phyloP scores from a whole-genome alignment of 2,797 vertebrate species.

The Nannoperca obscura region DNA sequence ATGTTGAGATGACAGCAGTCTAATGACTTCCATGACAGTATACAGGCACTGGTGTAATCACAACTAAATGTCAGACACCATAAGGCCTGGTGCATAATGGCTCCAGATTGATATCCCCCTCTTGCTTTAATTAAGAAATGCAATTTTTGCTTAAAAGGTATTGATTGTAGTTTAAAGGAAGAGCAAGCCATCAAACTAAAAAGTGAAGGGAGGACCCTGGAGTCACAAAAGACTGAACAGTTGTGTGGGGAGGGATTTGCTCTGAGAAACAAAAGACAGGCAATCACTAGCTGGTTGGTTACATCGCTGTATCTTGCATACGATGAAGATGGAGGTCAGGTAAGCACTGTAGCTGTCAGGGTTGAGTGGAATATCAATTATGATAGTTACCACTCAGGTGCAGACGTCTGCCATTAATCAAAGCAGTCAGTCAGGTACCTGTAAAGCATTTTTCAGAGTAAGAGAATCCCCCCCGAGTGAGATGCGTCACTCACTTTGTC shows the following conservation, averaged over 20 bases:
- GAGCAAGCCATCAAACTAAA: conserved; percentile 76
- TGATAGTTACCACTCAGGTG: conserved; percentile 58
- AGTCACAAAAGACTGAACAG: conserved; percentile 59
- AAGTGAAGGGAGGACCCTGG: conserved; percentile 69
- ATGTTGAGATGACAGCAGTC: conserved; percentile 85
- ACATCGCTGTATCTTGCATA: conserved; percentile 17
- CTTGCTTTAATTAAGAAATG: conserved; percentile 87
- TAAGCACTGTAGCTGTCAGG: conserved; percentile 34
- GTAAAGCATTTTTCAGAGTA: conserved; percentile 87
- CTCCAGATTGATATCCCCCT: conserved; percentile 84
- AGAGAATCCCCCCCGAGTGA: conserved; percentile 85
- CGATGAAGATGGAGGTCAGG: conserved; percentile 52
- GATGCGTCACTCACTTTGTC: conserved; percentile 87
- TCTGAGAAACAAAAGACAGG: conserved; percentile 41
- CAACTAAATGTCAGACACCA: conserved; percentile 87
- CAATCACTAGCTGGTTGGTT: conserved; percentile 19
- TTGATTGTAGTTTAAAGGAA: conserved; percentile 84
- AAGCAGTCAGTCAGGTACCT: conserved; percentile 81
- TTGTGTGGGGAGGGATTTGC: conserved; percentile 43
- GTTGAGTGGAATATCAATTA: conserved; percentile 67
- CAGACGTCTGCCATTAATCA: conserved; percentile 92
- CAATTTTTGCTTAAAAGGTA: conserved; percentile 85
- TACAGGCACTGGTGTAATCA: conserved; percentile 85
- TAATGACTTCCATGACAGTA: conserved; percentile 86
- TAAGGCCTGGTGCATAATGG: conserved; percentile 84